These are phyloP conservation scores for Masnerella sp. DNA, from an alignment of 2,888 invertebrate genomes.

Conservation along the genomic window DNA sequence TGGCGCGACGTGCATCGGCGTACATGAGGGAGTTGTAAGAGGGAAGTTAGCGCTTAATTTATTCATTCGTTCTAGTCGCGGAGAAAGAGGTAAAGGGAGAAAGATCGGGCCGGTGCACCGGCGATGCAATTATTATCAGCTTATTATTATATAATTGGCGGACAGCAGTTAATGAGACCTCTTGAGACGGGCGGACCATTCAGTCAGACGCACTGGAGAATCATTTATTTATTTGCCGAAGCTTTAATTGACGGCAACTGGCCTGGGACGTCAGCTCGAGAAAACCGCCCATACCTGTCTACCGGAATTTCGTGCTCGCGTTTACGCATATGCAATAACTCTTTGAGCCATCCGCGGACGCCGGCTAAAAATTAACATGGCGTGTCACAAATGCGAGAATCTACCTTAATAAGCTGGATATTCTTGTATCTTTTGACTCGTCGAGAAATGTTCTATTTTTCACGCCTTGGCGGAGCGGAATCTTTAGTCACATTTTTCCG, in stretches of 20 bases:
- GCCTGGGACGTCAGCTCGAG: conserved; percentile 61
- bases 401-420: conserved; percentile 46
- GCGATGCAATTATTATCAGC: conserved; percentile 77
- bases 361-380: conserved; percentile 48
- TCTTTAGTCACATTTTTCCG: no score
- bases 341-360: conserved; percentile 41
- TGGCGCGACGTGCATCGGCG: conserved; percentile 44
- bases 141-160: conserved; percentile 77
- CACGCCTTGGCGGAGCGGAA: no score
- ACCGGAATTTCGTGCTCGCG: conserved; percentile 45
- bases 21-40: conserved; percentile 67
- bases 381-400: conserved; percentile 42
- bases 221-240: conserved; percentile 73
- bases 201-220: conserved; percentile 68
- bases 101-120: conserved; percentile 70
- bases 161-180: conserved; percentile 74
- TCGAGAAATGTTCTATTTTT: no score
- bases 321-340: conserved; percentile 51
- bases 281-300: conserved; percentile 56
- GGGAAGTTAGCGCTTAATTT: conserved; percentile 74
- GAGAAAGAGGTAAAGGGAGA: conserved; percentile 45
- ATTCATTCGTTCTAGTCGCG: conserved; percentile 66
- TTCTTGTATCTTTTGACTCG: no score
- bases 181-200: conserved; percentile 73
- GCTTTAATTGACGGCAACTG: conserved; percentile 73